Conservation (phyloP, 37 sponge, comb jelly and placozoan species). For the Beroe forskalii region DNA sequence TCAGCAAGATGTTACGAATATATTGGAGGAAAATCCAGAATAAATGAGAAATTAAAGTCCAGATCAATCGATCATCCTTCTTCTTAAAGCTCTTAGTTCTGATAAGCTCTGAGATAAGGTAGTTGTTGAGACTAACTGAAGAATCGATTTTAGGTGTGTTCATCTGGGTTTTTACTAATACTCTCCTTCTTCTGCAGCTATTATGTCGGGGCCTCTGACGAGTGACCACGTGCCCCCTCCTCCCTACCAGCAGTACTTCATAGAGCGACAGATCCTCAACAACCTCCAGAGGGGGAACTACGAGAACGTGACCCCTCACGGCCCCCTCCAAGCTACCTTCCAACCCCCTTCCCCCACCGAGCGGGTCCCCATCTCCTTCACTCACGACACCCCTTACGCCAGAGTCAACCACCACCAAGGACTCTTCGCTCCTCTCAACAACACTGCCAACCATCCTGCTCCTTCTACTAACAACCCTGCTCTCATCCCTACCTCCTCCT, state of each 20-base stretch:
- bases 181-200: conserved; percentile 33
- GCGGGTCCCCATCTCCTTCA: conserved; percentile 59
- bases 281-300: not conserved
- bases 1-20: too few relatives aligned
- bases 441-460: not conserved
- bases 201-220: conserved; percentile 31
- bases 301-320: conserved; percentile 31
- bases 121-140: too few relatives aligned
- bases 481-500: not conserved
- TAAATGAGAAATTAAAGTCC: too few relatives aligned
- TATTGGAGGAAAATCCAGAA: too few relatives aligned
- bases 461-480: not conserved
- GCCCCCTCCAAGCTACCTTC: not conserved
- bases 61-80: too few relatives aligned
- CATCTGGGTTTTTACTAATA: too few relatives aligned
- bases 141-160: too few relatives aligned
- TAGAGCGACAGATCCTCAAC: conserved; percentile 39
- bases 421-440: not conserved
- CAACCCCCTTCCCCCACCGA: conserved; percentile 53
- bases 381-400: not conserved
- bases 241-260: conserved; percentile 60
- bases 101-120: too few relatives aligned
- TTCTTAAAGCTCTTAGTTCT: too few relatives aligned
- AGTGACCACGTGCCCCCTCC: conserved; percentile 30
- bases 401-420: not conserved